Evolutionary conservation across 2,797 vertebrate species (phyloP).

Genomic region (Mus caroli): DNA sequence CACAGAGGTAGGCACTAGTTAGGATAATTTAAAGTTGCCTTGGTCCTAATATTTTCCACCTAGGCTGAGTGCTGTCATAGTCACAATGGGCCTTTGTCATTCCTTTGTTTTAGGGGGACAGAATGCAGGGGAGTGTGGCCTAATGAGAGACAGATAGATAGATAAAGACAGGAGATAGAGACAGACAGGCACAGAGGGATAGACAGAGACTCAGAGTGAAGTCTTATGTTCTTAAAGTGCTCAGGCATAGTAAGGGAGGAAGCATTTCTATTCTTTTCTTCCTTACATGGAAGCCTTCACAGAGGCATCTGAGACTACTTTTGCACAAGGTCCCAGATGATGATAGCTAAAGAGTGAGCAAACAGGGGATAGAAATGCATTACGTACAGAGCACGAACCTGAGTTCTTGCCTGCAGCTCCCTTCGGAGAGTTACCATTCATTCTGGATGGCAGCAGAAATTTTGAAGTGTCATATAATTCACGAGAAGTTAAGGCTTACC

Average conservation of each 20-base stretch:
- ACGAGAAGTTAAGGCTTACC: background rate
- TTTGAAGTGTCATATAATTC: background rate
- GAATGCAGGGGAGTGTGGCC: background rate
- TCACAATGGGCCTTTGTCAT: too few species aligned
- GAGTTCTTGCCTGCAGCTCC: background rate
- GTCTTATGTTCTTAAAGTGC: background rate
- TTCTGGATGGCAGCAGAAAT: background rate
- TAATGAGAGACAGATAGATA: background rate
- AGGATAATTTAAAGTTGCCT: background rate
- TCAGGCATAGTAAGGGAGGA: background rate
- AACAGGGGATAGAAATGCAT: background rate
- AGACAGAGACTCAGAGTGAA: background rate
- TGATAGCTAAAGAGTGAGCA: background rate
- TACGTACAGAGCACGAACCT: background rate
- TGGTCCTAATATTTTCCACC: background rate
- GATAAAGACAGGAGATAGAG: background rate
- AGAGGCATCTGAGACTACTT: background rate
- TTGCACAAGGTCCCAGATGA: background rate
- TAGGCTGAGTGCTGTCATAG: background rate
- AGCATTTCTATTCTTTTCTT: background rate
- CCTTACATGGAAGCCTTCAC: background rate
- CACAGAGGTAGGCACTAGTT: background rate
- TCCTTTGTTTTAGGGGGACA: background rate
- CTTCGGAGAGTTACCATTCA: background rate
- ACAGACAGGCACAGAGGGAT: background rate